Evolutionary conservation across 2,888 invertebrate genomes (phyloP).

Genomic region (Amphipyra tragopoginis): DNA sequence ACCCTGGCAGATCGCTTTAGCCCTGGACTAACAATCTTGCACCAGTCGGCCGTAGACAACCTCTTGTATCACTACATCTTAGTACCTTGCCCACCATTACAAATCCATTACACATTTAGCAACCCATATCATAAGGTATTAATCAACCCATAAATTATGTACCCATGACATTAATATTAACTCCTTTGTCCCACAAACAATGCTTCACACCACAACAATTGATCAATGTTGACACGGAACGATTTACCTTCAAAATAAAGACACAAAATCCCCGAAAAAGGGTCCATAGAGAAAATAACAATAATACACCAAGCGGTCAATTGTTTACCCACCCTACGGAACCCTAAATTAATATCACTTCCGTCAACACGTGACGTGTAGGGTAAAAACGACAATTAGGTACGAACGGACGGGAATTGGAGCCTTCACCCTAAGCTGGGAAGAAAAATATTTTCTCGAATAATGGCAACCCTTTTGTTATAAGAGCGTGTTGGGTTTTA

Average conservation of each 20-base stretch:
- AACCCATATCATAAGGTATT: conserved; percentile 36
- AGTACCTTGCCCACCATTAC: neutral
- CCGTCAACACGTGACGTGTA: conserved; percentile 81
- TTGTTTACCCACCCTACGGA: conserved; percentile 78
- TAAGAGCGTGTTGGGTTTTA: conserved; percentile 39
- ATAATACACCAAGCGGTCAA: conserved; percentile 74
- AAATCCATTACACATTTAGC: conserved; percentile 11
- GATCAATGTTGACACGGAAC: conserved; percentile 58
- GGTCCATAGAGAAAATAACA: conserved; percentile 60
- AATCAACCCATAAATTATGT: conserved; percentile 45
- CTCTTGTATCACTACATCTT: neutral
- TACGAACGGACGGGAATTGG: conserved; percentile 48
- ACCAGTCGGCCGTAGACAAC: neutral
- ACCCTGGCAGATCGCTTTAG: too few relatives aligned
- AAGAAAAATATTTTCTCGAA: conserved; percentile 61
- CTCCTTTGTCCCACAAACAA: conserved; percentile 52
- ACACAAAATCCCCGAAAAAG: conserved; percentile 53
- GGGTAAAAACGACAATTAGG: conserved; percentile 65
- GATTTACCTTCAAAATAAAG: conserved; percentile 62
- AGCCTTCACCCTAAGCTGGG: conserved; percentile 42
- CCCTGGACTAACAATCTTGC: too few relatives aligned
- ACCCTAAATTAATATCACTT: conserved; percentile 83
- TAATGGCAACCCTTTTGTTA: conserved; percentile 53
- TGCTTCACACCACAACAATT: conserved; percentile 43
- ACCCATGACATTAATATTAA: conserved; percentile 42